Evolutionary conservation across 2,113 vertebrate genomes (phyloP), one percentile per base, ranked within the genome.

Genomic region (Rostratula benghalensis): DNA sequence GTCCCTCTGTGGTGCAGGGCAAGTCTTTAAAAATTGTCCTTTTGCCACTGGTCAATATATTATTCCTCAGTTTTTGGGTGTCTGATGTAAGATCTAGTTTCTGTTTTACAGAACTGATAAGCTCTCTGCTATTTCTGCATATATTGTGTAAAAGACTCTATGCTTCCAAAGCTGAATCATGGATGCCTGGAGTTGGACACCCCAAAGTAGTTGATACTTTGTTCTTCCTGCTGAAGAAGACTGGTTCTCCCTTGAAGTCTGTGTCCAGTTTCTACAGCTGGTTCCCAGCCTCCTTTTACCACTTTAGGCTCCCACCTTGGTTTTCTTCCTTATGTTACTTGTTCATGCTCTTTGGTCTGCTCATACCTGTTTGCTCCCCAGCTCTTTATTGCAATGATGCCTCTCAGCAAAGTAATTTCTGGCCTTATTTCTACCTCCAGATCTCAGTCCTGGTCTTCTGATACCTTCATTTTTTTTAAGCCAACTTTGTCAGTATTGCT

Each of bases 181-280:
- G 22, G 10, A 5, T 79, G 4, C 54, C 51, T 79, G 2, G 0
- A 60, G 37, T 15, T 3, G 1, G 20, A 35, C 22, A 46, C 31
- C n/a, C 5, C 35, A 41, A 17, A 15, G 9, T 87, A 25, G 31
- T n/a, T 71, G 37, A 5, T 90, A 28, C 43, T 92, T 67, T 27
- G 43, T 64, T 88, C 33, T 73, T 86, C 79, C 61, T 90, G 25
- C 35, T 19, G 21, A 48, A 78, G 30, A 8, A n/a, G 65, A 1
- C 56, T 84, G 11, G 4, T 33, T 86, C 18, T 88, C 11, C 33
- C 33, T 48, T 68, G 33, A 69, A 83, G 39, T 33, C 16, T 60
- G 13, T n/a, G 25, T 60, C 28, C 33, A 2, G 0, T 79, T 85
- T 46, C 12, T n/a, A 67, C n/a, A 79, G 31, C 31, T 37, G n/a